phyloP scores from a whole-genome alignment of 37 sponge, comb jelly and placozoan species.

The Aphrocallistes beatrix region DNA sequence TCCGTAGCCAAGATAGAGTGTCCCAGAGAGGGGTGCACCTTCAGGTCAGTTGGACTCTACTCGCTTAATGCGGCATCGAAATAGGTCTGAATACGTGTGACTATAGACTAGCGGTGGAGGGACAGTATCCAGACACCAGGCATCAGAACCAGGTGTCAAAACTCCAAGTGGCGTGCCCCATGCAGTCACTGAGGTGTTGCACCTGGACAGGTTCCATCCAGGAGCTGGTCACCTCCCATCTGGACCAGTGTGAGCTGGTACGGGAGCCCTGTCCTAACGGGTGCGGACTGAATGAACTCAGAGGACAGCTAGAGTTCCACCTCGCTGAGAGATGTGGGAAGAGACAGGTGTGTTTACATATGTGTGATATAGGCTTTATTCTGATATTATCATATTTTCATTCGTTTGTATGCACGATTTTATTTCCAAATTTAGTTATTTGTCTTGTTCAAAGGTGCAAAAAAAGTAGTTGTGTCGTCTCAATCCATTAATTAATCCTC shows the following conservation, averaged over 20 bases:
- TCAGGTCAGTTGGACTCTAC: background rate
- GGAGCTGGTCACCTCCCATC: background rate
- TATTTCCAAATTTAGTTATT: no score
- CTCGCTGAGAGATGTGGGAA: background rate
- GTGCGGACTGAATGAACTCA: slow-evolving; percentile 5
- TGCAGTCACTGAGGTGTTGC: background rate
- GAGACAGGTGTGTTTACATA: background rate
- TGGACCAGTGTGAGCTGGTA: background rate
- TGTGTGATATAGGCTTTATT: no score
- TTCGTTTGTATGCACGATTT: no score
- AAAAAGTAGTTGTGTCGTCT: no score
- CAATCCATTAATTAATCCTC: no score
- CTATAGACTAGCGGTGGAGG: background rate
- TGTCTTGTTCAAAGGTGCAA: no score
- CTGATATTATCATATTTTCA: no score
- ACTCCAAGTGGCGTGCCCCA: background rate
- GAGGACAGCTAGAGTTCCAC: background rate
- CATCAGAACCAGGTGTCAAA: background rate
- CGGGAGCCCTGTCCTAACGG: background rate
- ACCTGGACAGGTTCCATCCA: background rate
- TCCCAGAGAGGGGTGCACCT: background rate
- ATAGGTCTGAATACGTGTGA: no score
- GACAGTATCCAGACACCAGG: background rate
- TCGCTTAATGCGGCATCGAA: background rate
- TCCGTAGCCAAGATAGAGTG: background rate